Evolutionary conservation across 2,888 invertebrate genomes (phyloP).

Genomic region (Hypomecis atomaria): DNA sequence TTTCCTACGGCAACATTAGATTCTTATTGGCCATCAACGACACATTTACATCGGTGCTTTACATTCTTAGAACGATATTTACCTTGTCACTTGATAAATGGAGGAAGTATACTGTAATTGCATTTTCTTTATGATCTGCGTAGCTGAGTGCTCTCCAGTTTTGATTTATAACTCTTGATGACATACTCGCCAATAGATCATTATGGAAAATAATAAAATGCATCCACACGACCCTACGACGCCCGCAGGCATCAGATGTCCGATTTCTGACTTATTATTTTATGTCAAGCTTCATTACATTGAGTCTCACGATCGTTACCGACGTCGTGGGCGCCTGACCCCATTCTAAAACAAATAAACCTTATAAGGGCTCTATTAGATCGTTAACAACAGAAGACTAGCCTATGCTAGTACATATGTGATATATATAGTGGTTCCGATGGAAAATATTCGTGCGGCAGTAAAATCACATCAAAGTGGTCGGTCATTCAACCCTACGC

Average conservation of each 20-base stretch:
- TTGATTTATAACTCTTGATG: conserved; percentile 39
- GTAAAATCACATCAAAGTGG: conserved; percentile 40
- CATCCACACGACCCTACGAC: conserved; percentile 14
- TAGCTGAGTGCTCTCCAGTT: conserved; percentile 23
- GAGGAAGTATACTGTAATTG: conserved; percentile 37
- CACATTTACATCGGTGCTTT: conserved; percentile 42
- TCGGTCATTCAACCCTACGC: conserved; percentile 41
- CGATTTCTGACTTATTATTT: conserved; percentile 52
- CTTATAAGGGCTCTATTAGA: conserved; percentile 70
- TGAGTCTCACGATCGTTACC: conserved; percentile 65
- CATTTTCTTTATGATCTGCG: conserved; percentile 45
- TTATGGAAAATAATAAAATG: conserved; percentile 20
- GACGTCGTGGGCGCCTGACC: conserved; percentile 65
- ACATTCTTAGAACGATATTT: conserved; percentile 34
- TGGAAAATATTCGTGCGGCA: conserved; percentile 39
- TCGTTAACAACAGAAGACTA: conserved; percentile 53
- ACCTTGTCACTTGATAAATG: conserved; percentile 45
- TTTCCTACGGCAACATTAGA: conserved; percentile 43
- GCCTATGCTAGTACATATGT: too few species aligned
- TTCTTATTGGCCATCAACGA: conserved; percentile 40
- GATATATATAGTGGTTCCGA: too few species aligned
- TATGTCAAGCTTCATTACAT: conserved; percentile 54
- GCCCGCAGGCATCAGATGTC: conserved; percentile 28
- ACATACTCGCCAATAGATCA: conserved; percentile 30
- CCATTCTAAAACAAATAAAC: conserved; percentile 58